phyloP scores from a whole-genome alignment of 2,797 vertebrate genomes.

The Protonibea diacanthus region DNA sequence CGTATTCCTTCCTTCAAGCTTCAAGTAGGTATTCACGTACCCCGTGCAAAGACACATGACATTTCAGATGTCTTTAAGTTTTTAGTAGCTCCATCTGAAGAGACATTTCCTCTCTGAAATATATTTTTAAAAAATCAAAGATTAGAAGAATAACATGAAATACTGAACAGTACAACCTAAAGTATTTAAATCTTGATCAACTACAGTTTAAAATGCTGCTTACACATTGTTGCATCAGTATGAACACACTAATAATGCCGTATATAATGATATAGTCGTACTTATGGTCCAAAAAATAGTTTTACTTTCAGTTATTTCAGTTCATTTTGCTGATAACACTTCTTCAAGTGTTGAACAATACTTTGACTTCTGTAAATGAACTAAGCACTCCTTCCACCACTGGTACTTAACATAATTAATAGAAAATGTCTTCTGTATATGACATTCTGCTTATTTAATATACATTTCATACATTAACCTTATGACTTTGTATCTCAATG shows the following conservation, averaged over 20 bases:
- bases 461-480: not conserved
- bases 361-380: not conserved
- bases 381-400: not conserved
- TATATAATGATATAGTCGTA: too few relatives aligned
- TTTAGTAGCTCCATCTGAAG: too few relatives aligned
- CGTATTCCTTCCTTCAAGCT: slow-evolving; percentile 80
- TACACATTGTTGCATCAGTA: not conserved
- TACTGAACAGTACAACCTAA: too few relatives aligned
- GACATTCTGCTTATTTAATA: not conserved
- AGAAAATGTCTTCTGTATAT: not conserved
- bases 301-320: too few relatives aligned
- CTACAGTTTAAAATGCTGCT: not conserved
- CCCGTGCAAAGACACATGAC: too few relatives aligned
- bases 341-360: not conserved
- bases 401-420: not conserved
- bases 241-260: not conserved
- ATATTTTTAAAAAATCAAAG: too few relatives aligned
- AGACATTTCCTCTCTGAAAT: too few relatives aligned
- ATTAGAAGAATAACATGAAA: too few relatives aligned
- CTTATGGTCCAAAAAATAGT: too few relatives aligned
- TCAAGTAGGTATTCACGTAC: slow-evolving; percentile 71
- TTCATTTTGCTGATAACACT: too few relatives aligned
- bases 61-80: too few relatives aligned
- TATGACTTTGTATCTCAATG: not conserved
- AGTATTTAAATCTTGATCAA: not conserved